Percentiles rank a stretch among this genome's conserved stretches.
These are phyloP conservation scores for Ochlodes sylvanus DNA, from an alignment of 2,888 invertebrate species.

Conservation along the genomic window DNA sequence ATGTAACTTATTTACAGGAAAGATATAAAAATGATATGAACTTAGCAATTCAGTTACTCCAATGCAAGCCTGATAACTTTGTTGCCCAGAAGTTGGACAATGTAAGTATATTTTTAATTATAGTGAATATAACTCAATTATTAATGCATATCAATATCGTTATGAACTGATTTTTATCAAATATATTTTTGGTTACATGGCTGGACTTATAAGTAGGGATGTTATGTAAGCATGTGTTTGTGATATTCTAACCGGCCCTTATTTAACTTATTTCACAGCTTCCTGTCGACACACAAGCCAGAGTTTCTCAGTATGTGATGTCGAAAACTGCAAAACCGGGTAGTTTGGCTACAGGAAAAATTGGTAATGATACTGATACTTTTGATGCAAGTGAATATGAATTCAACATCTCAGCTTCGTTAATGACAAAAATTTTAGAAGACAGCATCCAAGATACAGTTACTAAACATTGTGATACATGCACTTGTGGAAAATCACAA, in stretches of 20 bases:
- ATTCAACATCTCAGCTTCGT: constrained; percentile 92
- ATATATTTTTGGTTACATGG: no score
- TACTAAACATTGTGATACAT: constrained; percentile 93
- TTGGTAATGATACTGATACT: constrained; percentile 72
- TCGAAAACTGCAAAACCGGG: constrained; percentile 82
- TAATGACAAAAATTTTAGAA: constrained; percentile 96
- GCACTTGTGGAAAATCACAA: constrained; percentile 87
- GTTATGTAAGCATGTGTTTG: no score
- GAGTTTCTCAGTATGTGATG: constrained; percentile 92
- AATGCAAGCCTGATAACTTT: constrained; percentile 97
- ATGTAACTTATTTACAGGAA: constrained; percentile 90
- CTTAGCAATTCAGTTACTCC: constrained; percentile 95
- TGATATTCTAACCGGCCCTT: no score
- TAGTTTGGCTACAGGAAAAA: constrained; percentile 73
- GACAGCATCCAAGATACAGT: constrained; percentile 93
- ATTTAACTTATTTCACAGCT: constrained; percentile 83
- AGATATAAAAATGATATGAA: constrained; percentile 97
- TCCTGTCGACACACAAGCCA: constrained; percentile 95
- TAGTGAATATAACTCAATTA: no score
- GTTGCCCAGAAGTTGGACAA: constrained; percentile 95
- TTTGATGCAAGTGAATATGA: constrained; percentile 86
- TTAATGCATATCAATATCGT: no score
- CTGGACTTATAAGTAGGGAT: no score
- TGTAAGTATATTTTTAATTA: constrained; percentile 83
- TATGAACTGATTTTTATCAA: no score